phyloP scores from a whole-genome alignment of 1,140 invertebrate genomes.

The Triops longicaudatus region DNA sequence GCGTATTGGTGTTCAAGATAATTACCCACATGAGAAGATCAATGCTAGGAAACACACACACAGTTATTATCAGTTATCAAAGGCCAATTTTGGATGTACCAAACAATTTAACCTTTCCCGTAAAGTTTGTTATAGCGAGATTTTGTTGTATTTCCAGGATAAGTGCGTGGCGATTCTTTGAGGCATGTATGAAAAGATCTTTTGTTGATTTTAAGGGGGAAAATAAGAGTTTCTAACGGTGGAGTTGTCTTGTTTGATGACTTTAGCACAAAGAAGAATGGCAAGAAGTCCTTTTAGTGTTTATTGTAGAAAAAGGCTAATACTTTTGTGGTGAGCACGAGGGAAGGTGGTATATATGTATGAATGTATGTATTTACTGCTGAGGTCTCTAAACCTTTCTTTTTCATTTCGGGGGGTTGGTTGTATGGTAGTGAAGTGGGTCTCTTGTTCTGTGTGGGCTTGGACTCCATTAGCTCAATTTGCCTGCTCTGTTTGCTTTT shows the following conservation, averaged over 20 bases:
- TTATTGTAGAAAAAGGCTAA: background rate
- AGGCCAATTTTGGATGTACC: no score
- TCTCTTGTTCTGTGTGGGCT: slow-evolving; percentile 1
- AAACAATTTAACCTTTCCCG: no score
- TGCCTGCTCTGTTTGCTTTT: slow-evolving; percentile 6
- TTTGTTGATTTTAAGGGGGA: background rate
- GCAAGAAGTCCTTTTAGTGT: background rate
- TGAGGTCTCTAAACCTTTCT: background rate
- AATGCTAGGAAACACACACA: no score
- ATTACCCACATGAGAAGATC: no score
- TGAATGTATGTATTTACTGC: background rate
- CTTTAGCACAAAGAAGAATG: background rate
- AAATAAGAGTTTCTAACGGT: no score
- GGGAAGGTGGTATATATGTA: background rate
- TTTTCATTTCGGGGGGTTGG: background rate
- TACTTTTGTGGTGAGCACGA: background rate
- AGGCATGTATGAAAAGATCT: no score
- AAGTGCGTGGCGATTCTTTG: no score
- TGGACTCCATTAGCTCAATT: slow-evolving; percentile 10
- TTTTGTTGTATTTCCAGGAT: no score
- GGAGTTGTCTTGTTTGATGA: no score
- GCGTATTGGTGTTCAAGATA: no score
- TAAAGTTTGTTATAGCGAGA: no score
- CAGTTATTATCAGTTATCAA: no score
- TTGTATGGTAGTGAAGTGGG: background rate